Base-by-base conservation (phyloP, 2,888 invertebrate genomes). In the Heliconius cydno region DNA sequence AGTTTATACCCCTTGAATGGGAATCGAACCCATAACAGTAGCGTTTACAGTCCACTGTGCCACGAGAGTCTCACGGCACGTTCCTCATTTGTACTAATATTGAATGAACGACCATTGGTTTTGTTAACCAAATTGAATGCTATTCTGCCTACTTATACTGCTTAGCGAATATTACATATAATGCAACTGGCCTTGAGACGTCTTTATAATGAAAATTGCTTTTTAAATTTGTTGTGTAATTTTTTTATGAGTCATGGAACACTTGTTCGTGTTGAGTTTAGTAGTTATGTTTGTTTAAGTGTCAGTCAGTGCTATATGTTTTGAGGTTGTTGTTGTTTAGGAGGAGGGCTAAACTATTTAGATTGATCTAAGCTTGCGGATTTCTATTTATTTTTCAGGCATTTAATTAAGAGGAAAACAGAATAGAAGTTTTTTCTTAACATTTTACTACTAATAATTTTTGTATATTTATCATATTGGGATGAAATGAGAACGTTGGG, bases 151-250 rank as follows among this genome's bases (percentile, higher is more conserved):
- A 30, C 73, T 0, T 65, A 22, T 38, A 60, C 60, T 73, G 60
- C 73, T 73, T 60, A 25, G 73, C 73, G 73, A 73, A 73, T 70
- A 38, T 52, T 73, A 34, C n/a, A 73, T 73, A 57, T 38, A 73
- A 34, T 73, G 60, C 73, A 73, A 60, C 60, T 38, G 73, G 25
- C 73, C 73, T 73, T 73, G 73, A 60, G 73, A 73, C 73, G 38
- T 73, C 34, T 73, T 73, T 34, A 34, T 22, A 73, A 73, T 60
- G 73, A 57, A 34, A 73, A 60, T 73, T 34, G 60, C 60, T 73
- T 38, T 60, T 73, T 34, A 60, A 73, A 60, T 38, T 60, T 60
- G 25, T 73, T 34, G 34, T 60, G 9, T 73, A 72, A 72, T 73
- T 57, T 57, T 57, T 60, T 70, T 46, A 65, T 70, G 25, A 38